These are phyloP conservation scores for Euglossa dilemma DNA, from an alignment of 1,140 invertebrate genomes.

Conservation along the genomic window DNA sequence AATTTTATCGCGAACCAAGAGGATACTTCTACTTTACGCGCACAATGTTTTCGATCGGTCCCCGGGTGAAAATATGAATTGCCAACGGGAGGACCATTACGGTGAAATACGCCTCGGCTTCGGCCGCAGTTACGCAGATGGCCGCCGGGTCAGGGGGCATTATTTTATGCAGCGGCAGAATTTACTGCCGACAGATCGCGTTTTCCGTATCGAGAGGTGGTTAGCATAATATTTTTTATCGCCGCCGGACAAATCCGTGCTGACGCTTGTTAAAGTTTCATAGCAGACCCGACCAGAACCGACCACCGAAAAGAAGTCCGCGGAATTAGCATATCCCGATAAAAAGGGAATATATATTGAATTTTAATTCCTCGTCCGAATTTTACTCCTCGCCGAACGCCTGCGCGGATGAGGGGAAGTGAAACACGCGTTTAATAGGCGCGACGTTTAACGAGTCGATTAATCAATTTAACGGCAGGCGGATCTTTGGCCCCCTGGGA, in stretches of 20 bases:
- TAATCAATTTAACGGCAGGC: not conserved
- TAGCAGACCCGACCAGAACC: not conserved
- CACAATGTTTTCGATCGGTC: not conserved
- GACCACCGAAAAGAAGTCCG: not conserved
- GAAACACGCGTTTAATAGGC: no score
- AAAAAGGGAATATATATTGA: conserved; percentile 24
- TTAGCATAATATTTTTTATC: conserved; percentile 11
- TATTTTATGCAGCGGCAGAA: not conserved
- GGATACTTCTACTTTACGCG: not conserved
- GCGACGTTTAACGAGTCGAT: not conserved
- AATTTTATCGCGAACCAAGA: not conserved
- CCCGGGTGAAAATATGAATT: not conserved
- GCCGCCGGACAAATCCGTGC: not conserved
- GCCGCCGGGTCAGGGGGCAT: not conserved
- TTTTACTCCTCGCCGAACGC: no score
- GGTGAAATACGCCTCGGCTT: conserved; percentile 8
- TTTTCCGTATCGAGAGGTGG: not conserved
- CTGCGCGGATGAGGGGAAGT: no score
- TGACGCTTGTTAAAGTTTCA: not conserved
- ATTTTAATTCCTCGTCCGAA: conserved; percentile 17
- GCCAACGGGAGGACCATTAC: not conserved
- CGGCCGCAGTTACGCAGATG: not conserved
- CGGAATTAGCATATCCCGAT: conserved; percentile 30
- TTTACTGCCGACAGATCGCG: conserved; percentile 8
- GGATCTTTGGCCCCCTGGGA: no score